phyloP scores from a whole-genome alignment of 2,113 vertebrate species.

The Lepisosteus oculatus region DNA sequence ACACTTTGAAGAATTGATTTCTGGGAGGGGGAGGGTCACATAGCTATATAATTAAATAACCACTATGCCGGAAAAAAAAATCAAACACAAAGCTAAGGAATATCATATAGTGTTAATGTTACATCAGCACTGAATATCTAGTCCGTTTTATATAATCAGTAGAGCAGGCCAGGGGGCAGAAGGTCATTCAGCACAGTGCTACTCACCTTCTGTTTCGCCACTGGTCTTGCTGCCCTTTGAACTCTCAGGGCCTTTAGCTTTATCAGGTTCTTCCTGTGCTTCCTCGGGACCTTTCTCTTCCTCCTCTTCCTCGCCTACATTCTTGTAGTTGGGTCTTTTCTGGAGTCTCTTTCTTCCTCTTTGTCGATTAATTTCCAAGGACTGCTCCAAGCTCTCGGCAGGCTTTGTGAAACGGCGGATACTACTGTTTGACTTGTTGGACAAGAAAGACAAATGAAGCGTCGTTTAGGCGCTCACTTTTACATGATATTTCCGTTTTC shows the following conservation, averaged over 20 bases:
- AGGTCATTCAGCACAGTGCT: constrained; percentile 28
- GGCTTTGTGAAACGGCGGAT: constrained; percentile 92
- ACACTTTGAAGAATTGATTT: too few species aligned
- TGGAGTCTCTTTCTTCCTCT: constrained; percentile 84
- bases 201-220: constrained; percentile 90
- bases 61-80: constrained; percentile 24
- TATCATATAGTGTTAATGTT: too few species aligned
- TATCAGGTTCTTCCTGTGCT: constrained; percentile 64
- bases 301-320: constrained; percentile 94
- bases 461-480: too few species aligned
- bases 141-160: too few species aligned
- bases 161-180: too few species aligned
- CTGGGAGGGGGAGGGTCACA: too few species aligned
- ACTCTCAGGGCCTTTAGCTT: constrained; percentile 81
- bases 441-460: constrained; percentile 19
- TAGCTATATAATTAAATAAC: too few species aligned
- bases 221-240: constrained; percentile 81
- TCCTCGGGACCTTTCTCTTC: constrained; percentile 81
- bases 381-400: constrained; percentile 86
- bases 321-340: constrained; percentile 97
- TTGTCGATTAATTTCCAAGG: constrained; percentile 90
- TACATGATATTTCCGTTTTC: too few species aligned
- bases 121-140: too few species aligned
- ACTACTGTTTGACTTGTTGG: constrained; percentile 66
- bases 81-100: too few species aligned